Conservation (phyloP, 2,797 vertebrate species). For the Glyptemys insculpta region DNA sequence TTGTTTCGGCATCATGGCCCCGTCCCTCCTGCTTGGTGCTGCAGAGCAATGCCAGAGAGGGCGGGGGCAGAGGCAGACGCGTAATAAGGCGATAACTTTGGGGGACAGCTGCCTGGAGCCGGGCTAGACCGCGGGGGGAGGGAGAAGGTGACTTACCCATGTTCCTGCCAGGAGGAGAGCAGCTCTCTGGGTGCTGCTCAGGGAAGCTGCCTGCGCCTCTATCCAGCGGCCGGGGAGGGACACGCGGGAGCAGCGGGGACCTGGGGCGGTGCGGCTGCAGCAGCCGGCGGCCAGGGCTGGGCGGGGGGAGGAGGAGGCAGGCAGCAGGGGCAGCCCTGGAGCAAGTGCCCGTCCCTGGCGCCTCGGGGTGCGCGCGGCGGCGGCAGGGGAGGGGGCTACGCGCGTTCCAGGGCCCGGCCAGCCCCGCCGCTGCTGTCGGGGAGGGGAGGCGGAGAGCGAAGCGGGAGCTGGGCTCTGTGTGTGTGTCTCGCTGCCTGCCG, state of each 20-base stretch:
- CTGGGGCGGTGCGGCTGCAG: neutral
- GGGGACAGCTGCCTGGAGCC: neutral
- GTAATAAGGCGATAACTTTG: neutral
- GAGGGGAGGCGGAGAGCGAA: neutral
- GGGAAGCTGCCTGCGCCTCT: neutral
- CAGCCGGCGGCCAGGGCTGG: neutral
- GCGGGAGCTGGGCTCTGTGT: neutral
- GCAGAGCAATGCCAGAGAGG: neutral
- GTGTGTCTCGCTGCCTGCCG: neutral
- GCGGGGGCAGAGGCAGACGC: neutral
- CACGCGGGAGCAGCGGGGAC: neutral
- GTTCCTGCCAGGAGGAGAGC: slow-evolving; percentile 13
- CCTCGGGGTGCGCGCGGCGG: too few species aligned
- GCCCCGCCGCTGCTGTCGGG: neutral
- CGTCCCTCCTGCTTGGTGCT: neutral
- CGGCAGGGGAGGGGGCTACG: neutral
- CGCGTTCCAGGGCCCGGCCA: neutral
- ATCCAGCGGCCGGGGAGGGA: slow-evolving; percentile 41
- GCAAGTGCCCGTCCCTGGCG: neutral
- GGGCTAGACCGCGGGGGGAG: neutral
- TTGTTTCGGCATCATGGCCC: neutral
- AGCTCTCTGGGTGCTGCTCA: neutral
- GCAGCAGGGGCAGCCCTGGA: neutral
- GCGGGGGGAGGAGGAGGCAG: neutral
- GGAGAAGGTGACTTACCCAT: slow-evolving; percentile 68